A percentile compares a stretch with the other conserved stretches of the same genome.
phyloP scores from a whole-genome alignment of 2,797 vertebrate genomes.

The Muscicapa striata region DNA sequence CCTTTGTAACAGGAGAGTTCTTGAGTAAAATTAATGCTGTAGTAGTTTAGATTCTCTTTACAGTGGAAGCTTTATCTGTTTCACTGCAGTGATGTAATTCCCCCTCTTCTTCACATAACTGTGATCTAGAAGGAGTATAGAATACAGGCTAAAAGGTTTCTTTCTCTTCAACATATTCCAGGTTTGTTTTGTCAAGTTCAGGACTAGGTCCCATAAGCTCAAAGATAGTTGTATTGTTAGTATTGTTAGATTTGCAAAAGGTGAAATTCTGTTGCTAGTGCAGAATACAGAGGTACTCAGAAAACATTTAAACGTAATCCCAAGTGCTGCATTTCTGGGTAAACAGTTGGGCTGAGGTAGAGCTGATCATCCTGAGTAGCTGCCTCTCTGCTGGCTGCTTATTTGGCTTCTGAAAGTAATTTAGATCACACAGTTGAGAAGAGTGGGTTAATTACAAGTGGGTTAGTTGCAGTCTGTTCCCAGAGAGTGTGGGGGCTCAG shows the following conservation, averaged over 20 bases:
- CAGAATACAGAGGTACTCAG: neutral
- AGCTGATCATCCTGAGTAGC: neutral
- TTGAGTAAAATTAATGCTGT: neutral
- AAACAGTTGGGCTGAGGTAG: neutral
- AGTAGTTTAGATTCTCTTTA: neutral
- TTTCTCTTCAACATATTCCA: neutral
- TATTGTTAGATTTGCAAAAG: neutral
- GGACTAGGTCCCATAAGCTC: neutral
- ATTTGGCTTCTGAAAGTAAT: neutral
- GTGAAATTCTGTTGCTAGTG: neutral
- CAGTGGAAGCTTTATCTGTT: neutral
- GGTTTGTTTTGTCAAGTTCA: neutral
- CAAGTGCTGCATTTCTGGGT: neutral
- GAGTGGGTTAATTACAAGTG: neutral
- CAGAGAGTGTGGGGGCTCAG: rapidly evolving
- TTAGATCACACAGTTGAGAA: neutral
- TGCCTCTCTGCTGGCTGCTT: neutral
- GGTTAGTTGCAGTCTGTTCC: neutral
- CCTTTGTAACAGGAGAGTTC: neutral
- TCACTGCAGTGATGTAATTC: neutral
- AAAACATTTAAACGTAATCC: neutral
- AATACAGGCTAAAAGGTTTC: neutral
- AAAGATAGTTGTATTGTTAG: neutral
- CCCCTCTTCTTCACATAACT: neutral
- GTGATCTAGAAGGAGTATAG: neutral